phyloP scores from a whole-genome alignment of 2,113 vertebrate genomes.

The Uropsilus gracilis region DNA sequence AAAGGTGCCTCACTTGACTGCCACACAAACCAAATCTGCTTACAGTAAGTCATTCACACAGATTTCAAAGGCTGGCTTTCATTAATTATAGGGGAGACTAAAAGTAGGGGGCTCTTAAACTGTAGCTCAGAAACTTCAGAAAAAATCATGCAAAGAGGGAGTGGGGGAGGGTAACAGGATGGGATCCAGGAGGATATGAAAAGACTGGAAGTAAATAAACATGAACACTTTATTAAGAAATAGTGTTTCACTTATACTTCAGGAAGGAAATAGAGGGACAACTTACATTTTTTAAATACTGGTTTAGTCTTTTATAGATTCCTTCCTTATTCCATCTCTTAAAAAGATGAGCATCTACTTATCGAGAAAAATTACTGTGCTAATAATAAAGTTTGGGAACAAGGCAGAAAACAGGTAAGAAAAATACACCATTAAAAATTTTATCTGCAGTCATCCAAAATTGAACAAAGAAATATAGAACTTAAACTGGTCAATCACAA shows the following conservation, averaged over 20 bases:
- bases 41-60: neutral
- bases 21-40: conserved; percentile 17
- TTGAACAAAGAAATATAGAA: too few species aligned
- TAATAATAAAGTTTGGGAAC: neutral
- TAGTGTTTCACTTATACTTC: neutral
- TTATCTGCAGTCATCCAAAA: too few species aligned
- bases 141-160: neutral
- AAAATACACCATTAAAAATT: neutral
- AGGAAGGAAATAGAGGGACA: conserved; percentile 1
- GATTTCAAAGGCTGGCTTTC: conserved; percentile 51
- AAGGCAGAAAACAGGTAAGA: neutral
- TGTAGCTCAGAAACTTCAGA: neutral
- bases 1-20: neutral
- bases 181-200: neutral
- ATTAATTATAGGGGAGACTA: neutral
- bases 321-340: neutral
- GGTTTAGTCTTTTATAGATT: neutral
- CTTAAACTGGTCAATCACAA: too few species aligned
- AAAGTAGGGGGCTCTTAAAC: neutral
- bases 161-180: neutral
- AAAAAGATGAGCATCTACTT: neutral
- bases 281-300: neutral
- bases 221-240: conserved; percentile 22
- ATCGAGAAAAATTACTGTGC: neutral
- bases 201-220: neutral